Percentiles rank a stretch among this genome's conserved stretches.
Evolutionary conservation across 2,797 vertebrate species (phyloP).

Genomic region (Falco columbarius): DNA sequence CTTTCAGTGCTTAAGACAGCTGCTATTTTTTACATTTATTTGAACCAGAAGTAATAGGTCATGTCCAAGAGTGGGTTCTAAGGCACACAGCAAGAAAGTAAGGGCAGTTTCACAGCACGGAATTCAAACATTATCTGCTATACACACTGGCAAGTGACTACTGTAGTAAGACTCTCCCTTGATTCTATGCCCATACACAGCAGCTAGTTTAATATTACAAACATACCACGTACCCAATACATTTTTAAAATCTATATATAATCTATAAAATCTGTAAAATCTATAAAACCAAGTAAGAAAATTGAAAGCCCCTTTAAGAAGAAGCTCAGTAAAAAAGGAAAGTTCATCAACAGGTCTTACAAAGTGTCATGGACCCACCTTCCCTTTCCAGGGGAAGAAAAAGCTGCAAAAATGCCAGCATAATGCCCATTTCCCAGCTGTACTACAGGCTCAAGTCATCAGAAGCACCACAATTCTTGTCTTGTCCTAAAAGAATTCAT

Average conservation of each 20-base stretch:
- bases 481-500: neutral
- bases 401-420: neutral
- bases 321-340: neutral
- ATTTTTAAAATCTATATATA: neutral
- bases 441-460: accelerated
- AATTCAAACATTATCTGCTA: neutral
- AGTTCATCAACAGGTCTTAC: neutral
- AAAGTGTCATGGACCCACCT: neutral
- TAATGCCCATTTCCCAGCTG: neutral
- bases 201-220: neutral
- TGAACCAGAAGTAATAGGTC: neutral
- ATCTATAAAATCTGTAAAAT: neutral
- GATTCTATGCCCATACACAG: neutral
- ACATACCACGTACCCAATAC: neutral
- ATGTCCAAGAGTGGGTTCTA: neutral
- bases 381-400: neutral
- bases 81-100: neutral
- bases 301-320: neutral
- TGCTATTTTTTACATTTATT: neutral
- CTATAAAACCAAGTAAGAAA: neutral
- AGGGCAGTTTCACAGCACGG: neutral
- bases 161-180: neutral
- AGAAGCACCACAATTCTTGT: neutral
- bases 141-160: neutral
- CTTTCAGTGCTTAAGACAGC: neutral